phyloP scores from a whole-genome alignment of 2,888 invertebrate species.

The Eupithecia vulgata region DNA sequence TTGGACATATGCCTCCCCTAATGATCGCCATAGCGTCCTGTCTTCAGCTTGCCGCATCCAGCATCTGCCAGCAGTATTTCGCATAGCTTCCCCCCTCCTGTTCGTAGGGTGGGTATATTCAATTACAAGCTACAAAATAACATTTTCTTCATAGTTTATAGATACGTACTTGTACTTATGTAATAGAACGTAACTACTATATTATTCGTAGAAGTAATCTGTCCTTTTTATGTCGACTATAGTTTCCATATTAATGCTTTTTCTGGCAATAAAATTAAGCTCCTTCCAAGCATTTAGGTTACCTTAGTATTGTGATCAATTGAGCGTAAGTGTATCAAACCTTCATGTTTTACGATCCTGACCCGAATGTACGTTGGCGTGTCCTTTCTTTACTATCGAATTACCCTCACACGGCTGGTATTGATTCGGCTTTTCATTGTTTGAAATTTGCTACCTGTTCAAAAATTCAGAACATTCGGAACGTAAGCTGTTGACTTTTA shows the following conservation, averaged over 20 bases:
- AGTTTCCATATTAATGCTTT: conserved; percentile 8
- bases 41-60: too few species aligned
- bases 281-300: conserved; percentile 20
- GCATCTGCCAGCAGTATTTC: too few species aligned
- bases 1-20: too few species aligned
- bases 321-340: conserved; percentile 42
- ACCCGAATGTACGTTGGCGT: conserved; percentile 51
- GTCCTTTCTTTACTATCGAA: conserved; percentile 52
- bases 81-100: too few species aligned
- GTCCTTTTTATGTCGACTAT: background rate
- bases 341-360: conserved; percentile 54
- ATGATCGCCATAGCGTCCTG: too few species aligned
- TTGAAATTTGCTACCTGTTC: conserved; percentile 28
- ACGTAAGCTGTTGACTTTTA: background rate
- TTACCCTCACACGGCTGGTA: conserved; percentile 46
- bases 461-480: conserved; percentile 2
- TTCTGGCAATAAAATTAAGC: conserved; percentile 26
- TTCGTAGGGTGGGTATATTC: too few species aligned
- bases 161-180: background rate
- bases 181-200: background rate
- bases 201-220: background rate
- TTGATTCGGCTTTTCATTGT: conserved; percentile 33
- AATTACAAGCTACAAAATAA: background rate
- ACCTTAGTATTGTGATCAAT: conserved; percentile 41
- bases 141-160: background rate